Conservation (phyloP, 92 coral and sea anemone species). For the Paragorgia papillata region DNA sequence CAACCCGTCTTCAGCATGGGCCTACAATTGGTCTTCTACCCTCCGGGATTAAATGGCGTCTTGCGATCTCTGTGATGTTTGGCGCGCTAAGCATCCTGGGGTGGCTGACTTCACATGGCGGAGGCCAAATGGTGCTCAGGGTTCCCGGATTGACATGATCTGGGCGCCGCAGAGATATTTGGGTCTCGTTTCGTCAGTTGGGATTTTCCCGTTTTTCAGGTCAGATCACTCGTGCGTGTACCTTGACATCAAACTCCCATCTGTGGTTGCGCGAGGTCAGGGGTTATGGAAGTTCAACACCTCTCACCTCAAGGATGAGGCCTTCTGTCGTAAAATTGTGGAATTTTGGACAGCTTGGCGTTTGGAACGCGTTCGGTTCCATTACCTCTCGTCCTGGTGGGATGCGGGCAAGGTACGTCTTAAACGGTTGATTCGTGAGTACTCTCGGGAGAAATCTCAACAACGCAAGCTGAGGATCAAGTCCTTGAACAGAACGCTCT, state of each 20-base stretch:
- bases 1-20: too few species aligned
- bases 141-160: constrained; percentile 50
- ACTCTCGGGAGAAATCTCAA: background rate
- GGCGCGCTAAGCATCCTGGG: too few species aligned
- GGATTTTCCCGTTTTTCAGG: constrained; percentile 34
- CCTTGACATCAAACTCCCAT: constrained; percentile 19
- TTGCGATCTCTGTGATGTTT: too few species aligned
- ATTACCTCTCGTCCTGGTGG: constrained; percentile 53
- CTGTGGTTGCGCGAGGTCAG: constrained; percentile 9
- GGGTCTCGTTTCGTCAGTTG: constrained; percentile 3
- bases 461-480: background rate
- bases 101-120: constrained; percentile 19
- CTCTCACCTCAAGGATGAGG: constrained; percentile 37
- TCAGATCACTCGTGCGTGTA: constrained; percentile 50
- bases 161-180: constrained; percentile 19
- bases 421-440: constrained; percentile 7
- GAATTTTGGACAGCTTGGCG: constrained; percentile 48
- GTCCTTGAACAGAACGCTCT: background rate
- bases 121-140: constrained; percentile 28
- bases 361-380: background rate
- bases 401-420: constrained; percentile 48
- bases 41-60: too few species aligned
- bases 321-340: background rate
- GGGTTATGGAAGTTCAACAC: constrained; percentile 62
- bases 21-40: too few species aligned